Evolutionary conservation across 2,888 invertebrate genomes (phyloP).

Genomic region (Scaptomyza cyrtandrae): DNA sequence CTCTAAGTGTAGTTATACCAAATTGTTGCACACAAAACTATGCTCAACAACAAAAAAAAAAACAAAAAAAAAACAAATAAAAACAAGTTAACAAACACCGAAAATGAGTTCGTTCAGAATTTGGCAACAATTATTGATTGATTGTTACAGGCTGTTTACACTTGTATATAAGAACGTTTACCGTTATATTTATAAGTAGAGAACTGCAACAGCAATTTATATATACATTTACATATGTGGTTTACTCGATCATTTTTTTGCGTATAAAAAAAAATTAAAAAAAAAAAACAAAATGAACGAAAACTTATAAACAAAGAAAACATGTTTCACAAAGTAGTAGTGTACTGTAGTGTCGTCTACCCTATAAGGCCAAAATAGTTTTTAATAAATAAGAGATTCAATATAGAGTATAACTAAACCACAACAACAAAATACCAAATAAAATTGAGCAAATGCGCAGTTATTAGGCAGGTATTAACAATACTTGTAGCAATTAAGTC

Average conservation of each 20-base stretch:
- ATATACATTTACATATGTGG: background rate
- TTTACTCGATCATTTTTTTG: slow-evolving; percentile 16
- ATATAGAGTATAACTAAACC: slow-evolving; percentile 34
- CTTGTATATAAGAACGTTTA: slow-evolving; percentile 57
- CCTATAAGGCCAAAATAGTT: slow-evolving; percentile 75
- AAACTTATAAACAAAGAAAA: slow-evolving; percentile 13
- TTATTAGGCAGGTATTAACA: slow-evolving; percentile 66
- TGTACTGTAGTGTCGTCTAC: slow-evolving; percentile 55
- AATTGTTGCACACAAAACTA: slow-evolving; percentile 23
- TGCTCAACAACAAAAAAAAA: slow-evolving; percentile 32
- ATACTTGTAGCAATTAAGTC: slow-evolving; percentile 68
- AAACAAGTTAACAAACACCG: slow-evolving; percentile 49
- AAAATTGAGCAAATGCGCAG: slow-evolving; percentile 30
- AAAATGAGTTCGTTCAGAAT: slow-evolving; percentile 41
- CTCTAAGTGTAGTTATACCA: background rate
- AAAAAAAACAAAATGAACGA: slow-evolving; percentile 4
- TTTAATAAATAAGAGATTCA: slow-evolving; percentile 63
- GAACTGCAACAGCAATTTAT: slow-evolving; percentile 50
- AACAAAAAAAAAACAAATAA: no score
- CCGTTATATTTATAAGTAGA: slow-evolving; percentile 49
- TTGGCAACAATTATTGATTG: slow-evolving; percentile 22
- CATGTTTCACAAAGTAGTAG: slow-evolving; percentile 52
- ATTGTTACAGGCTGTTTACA: slow-evolving; percentile 51
- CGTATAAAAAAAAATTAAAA: slow-evolving; percentile 13
- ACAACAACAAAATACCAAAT: slow-evolving; percentile 42